Evolutionary conservation across 2,797 vertebrate genomes (phyloP).

Genomic region (Enteromius fasciolatus): DNA sequence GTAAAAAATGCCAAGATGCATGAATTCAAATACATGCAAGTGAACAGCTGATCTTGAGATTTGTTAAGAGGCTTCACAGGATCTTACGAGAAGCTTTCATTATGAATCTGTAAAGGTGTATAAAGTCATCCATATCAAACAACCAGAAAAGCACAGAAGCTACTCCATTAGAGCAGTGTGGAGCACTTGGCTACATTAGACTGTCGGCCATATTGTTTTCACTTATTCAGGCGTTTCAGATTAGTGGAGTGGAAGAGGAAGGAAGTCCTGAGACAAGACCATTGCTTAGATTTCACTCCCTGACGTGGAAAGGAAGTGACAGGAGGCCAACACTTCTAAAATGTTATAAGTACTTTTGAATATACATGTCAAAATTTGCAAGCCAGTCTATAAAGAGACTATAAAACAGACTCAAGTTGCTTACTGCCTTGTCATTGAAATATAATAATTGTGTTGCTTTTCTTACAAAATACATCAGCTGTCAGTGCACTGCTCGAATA

Average conservation of each 20-base stretch:
- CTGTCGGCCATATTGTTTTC: conserved; percentile 47
- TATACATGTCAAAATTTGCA: not conserved
- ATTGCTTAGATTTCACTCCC: conserved; percentile 16
- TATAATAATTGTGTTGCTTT: not conserved
- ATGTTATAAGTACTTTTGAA: not conserved
- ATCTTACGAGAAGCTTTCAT: not conserved
- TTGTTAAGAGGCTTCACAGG: not conserved
- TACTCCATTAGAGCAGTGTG: not conserved
- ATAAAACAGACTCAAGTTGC: not conserved
- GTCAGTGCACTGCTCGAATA: not conserved
- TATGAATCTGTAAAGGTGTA: not conserved
- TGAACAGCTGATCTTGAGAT: not conserved
- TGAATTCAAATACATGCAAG: not conserved
- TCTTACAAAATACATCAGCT: not conserved
- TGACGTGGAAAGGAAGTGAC: conserved; percentile 34
- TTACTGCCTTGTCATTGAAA: not conserved
- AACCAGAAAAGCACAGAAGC: not conserved
- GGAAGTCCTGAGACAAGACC: conserved; percentile 23
- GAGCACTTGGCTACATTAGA: conserved; percentile 2
- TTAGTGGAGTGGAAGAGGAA: conserved; percentile 26
- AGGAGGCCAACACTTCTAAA: conserved; percentile 10
- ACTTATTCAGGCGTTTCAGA: conserved; percentile 38
- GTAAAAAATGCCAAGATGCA: not conserved
- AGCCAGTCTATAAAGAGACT: not conserved
- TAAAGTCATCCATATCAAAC: not conserved